These are phyloP conservation scores for Hypotaenidia okinawae DNA, from an alignment of 2,797 vertebrate genomes.

Conservation along the genomic window DNA sequence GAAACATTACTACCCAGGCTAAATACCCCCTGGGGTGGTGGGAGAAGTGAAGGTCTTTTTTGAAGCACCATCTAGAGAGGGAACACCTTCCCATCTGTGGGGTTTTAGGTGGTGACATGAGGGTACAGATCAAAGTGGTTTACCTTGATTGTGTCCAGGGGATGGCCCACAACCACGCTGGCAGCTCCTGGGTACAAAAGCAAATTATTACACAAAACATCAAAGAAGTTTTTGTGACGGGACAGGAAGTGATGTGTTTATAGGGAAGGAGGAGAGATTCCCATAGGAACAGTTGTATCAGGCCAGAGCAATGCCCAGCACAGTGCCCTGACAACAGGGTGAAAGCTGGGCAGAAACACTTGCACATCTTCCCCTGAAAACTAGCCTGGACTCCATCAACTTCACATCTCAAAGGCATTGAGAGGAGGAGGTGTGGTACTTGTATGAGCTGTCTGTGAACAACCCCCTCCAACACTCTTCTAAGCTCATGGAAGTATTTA, in stretches of 20 bases:
- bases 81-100: background rate
- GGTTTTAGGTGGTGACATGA: background rate
- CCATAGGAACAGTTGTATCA: background rate
- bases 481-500: background rate
- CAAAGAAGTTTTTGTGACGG: background rate
- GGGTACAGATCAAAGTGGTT: background rate
- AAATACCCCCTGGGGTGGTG: background rate
- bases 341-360: background rate
- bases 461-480: background rate
- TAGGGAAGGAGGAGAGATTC: background rate
- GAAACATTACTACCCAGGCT: background rate
- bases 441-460: background rate
- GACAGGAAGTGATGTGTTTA: background rate
- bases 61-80: background rate
- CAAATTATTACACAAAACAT: background rate
- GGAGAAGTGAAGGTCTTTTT: background rate
- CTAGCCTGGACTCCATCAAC: background rate
- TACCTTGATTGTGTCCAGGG: constrained; percentile 97
- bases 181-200: constrained; percentile 83
- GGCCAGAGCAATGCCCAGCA: background rate
- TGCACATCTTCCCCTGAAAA: background rate
- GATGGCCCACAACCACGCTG: constrained; percentile 93
- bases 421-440: background rate
- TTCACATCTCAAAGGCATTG: background rate
- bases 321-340: too few relatives aligned